A percentile compares a stretch with the other conserved stretches of the same genome.
These are phyloP conservation scores for Aleadryas rufinucha DNA, from an alignment of 2,113 vertebrate species.

Conservation along the genomic window DNA sequence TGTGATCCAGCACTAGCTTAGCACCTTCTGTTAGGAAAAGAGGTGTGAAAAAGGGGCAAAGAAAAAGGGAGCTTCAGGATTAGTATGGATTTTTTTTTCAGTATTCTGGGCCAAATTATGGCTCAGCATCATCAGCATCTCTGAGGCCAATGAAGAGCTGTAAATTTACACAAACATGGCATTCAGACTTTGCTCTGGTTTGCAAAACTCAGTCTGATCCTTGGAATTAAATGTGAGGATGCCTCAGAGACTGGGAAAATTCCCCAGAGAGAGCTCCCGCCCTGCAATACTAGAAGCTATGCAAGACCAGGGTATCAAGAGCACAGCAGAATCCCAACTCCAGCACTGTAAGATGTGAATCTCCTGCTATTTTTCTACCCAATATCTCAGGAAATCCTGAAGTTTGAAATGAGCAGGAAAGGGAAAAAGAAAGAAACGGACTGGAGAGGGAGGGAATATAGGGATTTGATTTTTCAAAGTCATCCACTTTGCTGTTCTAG, in stretches of 20 bases:
- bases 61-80: background rate
- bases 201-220: background rate
- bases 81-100: background rate
- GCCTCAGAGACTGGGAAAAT: background rate
- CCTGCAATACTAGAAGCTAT: background rate
- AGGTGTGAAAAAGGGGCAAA: background rate
- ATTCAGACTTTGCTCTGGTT: background rate
- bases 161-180: background rate
- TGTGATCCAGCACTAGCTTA: background rate
- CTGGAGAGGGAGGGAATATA: background rate
- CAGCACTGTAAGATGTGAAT: background rate
- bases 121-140: background rate
- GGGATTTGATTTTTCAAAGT: background rate
- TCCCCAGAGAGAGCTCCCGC: background rate
- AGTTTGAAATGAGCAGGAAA: background rate
- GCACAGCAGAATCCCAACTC: background rate
- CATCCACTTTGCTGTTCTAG: background rate
- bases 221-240: background rate
- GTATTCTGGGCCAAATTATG: background rate
- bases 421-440: background rate
- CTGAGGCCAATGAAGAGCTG: background rate
- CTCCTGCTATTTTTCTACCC: background rate
- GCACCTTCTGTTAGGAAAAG: background rate
- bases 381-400: background rate
- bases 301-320: background rate